These are phyloP conservation scores for Heliconius aoede DNA, from an alignment of 2,888 invertebrate species.

Conservation along the genomic window DNA sequence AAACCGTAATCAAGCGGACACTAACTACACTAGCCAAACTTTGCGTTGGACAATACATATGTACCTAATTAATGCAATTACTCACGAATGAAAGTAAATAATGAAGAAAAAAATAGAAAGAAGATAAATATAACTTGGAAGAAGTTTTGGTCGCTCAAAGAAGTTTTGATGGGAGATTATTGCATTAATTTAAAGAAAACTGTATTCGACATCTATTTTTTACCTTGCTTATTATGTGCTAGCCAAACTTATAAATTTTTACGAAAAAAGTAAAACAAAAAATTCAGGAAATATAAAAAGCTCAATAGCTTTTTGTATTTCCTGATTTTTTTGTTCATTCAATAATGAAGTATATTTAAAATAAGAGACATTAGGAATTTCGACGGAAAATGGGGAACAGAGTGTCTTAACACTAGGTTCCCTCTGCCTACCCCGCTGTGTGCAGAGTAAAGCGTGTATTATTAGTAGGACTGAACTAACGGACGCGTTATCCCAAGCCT, in stretches of 20 bases:
- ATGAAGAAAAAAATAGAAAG: background rate
- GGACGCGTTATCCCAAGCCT: background rate
- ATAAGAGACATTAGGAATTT: background rate
- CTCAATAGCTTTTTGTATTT: no score
- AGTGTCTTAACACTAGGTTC: no score
- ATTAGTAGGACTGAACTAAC: background rate
- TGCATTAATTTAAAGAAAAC: background rate
- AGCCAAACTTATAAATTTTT: background rate
- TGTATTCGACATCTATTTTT: background rate
- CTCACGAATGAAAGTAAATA: no score
- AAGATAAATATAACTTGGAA: background rate
- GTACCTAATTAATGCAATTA: background rate
- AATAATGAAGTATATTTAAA: background rate
- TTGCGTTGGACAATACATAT: conserved; percentile 4
- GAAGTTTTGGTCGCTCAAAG: background rate
- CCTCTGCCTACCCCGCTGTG: no score
- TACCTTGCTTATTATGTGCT: background rate
- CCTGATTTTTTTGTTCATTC: no score
- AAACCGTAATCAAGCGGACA: conserved; percentile 20
- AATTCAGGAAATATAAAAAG: background rate
- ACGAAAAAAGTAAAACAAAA: background rate
- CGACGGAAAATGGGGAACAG: background rate
- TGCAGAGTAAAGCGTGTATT: no score
- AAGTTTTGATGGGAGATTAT: background rate
- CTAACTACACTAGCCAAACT: conserved; percentile 14